Evolutionary conservation across 1,140 invertebrate genomes (phyloP).

Genomic region (Trinorchestia longiramus): DNA sequence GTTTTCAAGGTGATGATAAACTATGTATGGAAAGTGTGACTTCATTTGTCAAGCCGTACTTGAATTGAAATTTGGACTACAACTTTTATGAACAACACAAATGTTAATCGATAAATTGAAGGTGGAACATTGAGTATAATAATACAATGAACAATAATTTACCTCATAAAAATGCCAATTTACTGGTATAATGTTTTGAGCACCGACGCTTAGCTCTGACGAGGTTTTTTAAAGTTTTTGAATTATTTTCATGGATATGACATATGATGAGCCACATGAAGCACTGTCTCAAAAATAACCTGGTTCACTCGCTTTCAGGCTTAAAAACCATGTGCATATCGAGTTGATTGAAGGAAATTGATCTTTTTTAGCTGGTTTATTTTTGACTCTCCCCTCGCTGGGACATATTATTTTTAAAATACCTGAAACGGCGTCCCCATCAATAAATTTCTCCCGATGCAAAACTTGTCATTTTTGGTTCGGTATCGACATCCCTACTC

Average conservation of each 20-base stretch:
- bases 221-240: neutral
- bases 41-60: neutral
- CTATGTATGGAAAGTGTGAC: neutral
- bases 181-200: neutral
- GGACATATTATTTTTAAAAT: neutral
- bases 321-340: neutral
- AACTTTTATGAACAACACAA: too few relatives aligned
- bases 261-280: neutral
- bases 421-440: neutral
- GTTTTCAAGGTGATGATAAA: neutral
- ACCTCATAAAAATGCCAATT: neutral
- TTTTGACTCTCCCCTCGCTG: neutral
- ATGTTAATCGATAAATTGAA: too few relatives aligned
- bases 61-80: too few relatives aligned
- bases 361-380: neutral
- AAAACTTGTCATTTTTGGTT: neutral
- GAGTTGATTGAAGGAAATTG: neutral
- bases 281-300: neutral
- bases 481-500: too few relatives aligned
- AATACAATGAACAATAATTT: neutral
- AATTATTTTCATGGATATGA: neutral
- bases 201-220: neutral
- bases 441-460: neutral
- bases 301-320: neutral
- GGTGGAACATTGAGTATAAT: too few relatives aligned